Evolutionary conservation across 2,888 invertebrate species (phyloP).

Genomic region (Tiliacea aurago): DNA sequence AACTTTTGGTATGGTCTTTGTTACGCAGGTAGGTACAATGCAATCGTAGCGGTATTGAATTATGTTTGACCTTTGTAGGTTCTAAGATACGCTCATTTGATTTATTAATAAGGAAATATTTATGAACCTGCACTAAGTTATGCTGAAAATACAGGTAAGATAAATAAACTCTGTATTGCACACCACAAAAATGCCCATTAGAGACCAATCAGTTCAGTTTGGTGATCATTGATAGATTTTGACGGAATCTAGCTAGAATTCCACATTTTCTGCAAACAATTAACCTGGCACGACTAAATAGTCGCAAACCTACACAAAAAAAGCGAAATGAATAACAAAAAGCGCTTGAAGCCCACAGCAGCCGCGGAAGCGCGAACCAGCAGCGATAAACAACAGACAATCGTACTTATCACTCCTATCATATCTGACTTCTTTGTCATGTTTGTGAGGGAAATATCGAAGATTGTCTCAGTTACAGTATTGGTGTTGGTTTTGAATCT

Average conservation of each 20-base stretch:
- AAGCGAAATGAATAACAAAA: constrained; percentile 51
- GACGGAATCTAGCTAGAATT: neutral
- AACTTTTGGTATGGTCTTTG: neutral
- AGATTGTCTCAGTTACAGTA: neutral
- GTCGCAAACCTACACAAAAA: constrained; percentile 26
- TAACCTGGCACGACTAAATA: neutral
- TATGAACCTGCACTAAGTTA: neutral
- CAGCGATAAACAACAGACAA: constrained; percentile 47
- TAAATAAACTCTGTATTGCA: neutral
- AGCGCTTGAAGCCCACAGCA: constrained; percentile 22
- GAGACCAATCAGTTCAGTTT: neutral
- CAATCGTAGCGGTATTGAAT: neutral
- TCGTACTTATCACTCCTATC: constrained; percentile 40
- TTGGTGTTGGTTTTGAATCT: neutral
- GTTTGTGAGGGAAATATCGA: constrained; percentile 8
- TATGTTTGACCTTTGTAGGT: neutral
- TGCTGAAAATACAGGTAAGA: no score
- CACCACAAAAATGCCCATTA: neutral
- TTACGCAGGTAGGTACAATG: neutral
- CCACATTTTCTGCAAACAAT: neutral
- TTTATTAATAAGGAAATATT: neutral
- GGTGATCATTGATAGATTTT: no score
- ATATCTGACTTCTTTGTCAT: constrained; percentile 45
- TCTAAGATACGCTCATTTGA: neutral
- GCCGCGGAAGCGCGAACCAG: constrained; percentile 33